Evolutionary conservation across 1,140 invertebrate genomes (phyloP), one percentile per base, ranked within the genome.

Genomic region (Habropoda laboriosa): DNA sequence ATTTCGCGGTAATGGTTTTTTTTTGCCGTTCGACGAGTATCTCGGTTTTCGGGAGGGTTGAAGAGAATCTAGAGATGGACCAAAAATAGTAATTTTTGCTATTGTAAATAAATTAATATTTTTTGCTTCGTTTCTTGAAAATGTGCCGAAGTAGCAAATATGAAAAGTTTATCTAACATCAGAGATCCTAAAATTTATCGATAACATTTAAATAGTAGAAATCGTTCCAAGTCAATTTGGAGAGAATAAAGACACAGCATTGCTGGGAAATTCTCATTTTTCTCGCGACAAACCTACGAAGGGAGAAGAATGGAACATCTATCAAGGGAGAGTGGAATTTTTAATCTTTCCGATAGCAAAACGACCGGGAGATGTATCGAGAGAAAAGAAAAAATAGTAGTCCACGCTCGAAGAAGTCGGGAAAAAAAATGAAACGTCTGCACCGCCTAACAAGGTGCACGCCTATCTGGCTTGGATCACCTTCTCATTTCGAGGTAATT

Each of bases 401-500:
- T 24, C 16, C 24, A 27, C 32, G 61, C 40, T 64, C 18, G 21
- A 53, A 38, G 47, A 18, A 24, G n/a, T 18, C 21, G 21, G 16
- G 21, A 27, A n/a, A 32, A 63, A 24, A 64, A 40, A 67, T 55
- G 13, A 66, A n/a, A 51, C 35, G 21, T 53, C 61, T 45, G 21
- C n/a, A n/a, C 21, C n/a, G 63, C 7, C 27, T 57, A 76, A 67
- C 63, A 55, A 76, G 73, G 63, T 67, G 61, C 18, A 55, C 51
- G 49, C 13, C 21, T 45, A 67, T 76, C 58, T 42, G 42, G 1
- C 35, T 16, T 3, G 63, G 12, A 76, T 30, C 45, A 57, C 63
- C 38, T 75, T 53, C 63, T 68, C 63, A 18, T 68, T 57, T 30
- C 38, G 51, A 21, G 30, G 63, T 57, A 76, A 76, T 76, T 76